A percentile compares a stretch with the other conserved stretches of the same genome.
Evolutionary conservation across 1,140 invertebrate species (phyloP).

Genomic region (Tachypleus tridentatus): DNA sequence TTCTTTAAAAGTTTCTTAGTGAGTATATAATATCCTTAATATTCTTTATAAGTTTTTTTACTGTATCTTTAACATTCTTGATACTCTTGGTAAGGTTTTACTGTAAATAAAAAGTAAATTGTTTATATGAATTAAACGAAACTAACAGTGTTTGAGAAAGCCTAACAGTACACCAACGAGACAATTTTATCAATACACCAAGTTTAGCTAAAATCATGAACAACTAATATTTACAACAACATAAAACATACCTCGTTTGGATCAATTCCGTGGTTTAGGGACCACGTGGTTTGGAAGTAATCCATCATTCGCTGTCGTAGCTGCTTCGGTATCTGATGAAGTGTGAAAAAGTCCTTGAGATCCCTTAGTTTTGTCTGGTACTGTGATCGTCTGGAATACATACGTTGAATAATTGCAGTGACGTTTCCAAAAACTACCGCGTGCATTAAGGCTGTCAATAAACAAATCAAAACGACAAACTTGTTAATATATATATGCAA

Average conservation of each 20-base stretch:
- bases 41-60: too few relatives aligned
- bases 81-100: too few relatives aligned
- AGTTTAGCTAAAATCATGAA: background rate
- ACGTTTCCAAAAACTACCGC: conserved; percentile 94
- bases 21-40: too few relatives aligned
- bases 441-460: conserved; percentile 76
- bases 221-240: too few relatives aligned
- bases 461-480: background rate
- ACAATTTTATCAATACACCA: too few relatives aligned
- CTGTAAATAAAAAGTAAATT: too few relatives aligned
- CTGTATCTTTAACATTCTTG: too few relatives aligned
- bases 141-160: too few relatives aligned
- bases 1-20: too few relatives aligned
- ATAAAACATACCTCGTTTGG: conserved; percentile 71
- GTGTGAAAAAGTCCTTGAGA: conserved; percentile 89
- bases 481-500: too few relatives aligned
- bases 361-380: conserved; percentile 95
- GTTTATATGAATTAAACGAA: too few relatives aligned
- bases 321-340: conserved; percentile 91
- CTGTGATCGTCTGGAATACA: conserved; percentile 89
- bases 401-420: conserved; percentile 87
- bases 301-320: conserved; percentile 94
- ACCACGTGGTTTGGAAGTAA: conserved; percentile 98
- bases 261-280: conserved; percentile 95
- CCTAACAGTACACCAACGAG: too few relatives aligned